Conservation (phyloP, 1,140 invertebrate genomes). For the Oppia nitens region DNA sequence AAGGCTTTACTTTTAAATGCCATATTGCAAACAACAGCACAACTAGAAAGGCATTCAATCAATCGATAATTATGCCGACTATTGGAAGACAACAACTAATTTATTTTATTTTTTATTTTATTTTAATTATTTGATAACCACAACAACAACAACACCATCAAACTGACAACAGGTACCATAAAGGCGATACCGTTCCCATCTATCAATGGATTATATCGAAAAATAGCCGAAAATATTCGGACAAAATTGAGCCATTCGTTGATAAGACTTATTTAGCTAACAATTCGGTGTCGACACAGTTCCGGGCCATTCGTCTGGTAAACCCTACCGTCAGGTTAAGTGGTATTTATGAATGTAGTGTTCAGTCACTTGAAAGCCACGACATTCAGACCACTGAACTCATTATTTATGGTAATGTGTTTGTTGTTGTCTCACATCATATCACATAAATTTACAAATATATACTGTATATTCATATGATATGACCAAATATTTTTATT, state of each 20-base stretch:
- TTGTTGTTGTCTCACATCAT: no score
- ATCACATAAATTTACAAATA: no score
- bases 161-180: conserved; percentile 5
- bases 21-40: no score
- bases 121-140: no score
- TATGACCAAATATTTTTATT: not conserved
- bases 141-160: no score
- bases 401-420: conserved; percentile 15
- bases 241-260: conserved; percentile 1
- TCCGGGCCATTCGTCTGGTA: conserved; percentile 10
- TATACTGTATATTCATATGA: no score
- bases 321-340: conserved; percentile 8
- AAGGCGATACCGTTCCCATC: conserved; percentile 1
- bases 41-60: no score
- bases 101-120: no score
- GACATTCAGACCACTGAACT: conserved; percentile 2
- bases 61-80: no score
- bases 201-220: conserved; percentile 13
- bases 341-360: conserved; percentile 8
- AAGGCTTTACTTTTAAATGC: no score
- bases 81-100: no score
- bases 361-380: conserved; percentile 1
- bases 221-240: not conserved
- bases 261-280: not conserved
- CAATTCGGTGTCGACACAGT: not conserved